Evolutionary conservation across 2,888 invertebrate genomes (phyloP), one percentile per base, ranked within the genome.

Genomic region (Andrena chrysosceles): DNA sequence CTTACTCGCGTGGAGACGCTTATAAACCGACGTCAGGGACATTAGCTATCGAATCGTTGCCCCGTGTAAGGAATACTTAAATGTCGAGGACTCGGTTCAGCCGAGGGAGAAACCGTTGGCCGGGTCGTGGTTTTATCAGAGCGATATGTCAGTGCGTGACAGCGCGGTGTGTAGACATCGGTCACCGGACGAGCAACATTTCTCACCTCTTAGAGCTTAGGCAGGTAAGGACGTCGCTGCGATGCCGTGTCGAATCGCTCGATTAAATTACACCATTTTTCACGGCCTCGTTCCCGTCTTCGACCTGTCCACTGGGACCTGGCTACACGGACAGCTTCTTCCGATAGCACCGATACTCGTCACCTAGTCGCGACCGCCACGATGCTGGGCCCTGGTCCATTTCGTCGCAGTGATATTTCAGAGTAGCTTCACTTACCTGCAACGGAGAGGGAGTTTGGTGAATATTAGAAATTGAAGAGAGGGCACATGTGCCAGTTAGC

Each of bases 141-240:
- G 90, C 92, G 90, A 93, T 93, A 93, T 93, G 93, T 93, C 93
- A 92, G 89, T 87, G 87, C 90, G 88, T 91, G 93, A 92, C 91
- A 90, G 90, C 80, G 78, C 83, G 77, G 89, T 92, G 92, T 93
- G 90, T 93, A 93, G 91, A 91, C 91, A 93, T 93, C 92, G 91
- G 91, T 93, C 93, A 93, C 89, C 79, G 86, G 81, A 86, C 89
- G 87, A 86, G 87, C 88, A 89, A 85, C 92, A 93, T 93, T 93
- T 92, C 90, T 93, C 92, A 93, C 91, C 91, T 90, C 82, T 87
- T 82, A 85, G 87, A 88, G 83, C 85, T 84, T 89, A 88, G 84
- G 86, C 84, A 87, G 85, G 84, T 82, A 83, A 81, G 83, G 69
- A 84, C 82, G 79, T 75, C 83, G 79, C 73, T 69, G 85, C 87